Evolutionary conservation across 2,113 vertebrate genomes (phyloP).

Genomic region (Gnathonemus longibarbis): DNA sequence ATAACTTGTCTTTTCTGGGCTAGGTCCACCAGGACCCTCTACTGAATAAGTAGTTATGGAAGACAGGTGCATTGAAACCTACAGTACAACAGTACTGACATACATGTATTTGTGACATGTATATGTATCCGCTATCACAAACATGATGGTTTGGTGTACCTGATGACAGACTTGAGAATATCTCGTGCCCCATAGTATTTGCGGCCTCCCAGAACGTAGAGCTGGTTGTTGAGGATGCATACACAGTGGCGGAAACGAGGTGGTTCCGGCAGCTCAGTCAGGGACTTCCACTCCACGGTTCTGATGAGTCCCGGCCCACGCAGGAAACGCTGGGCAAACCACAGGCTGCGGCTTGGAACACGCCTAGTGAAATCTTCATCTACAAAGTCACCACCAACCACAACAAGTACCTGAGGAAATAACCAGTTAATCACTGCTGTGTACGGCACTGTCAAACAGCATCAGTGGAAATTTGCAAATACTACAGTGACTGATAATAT

Average conservation of each 20-base stretch:
- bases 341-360: constrained; percentile 53
- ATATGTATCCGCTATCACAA: neutral
- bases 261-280: constrained; percentile 55
- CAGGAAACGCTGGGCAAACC: constrained; percentile 62
- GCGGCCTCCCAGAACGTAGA: constrained; percentile 70
- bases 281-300: constrained; percentile 58
- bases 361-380: constrained; percentile 50
- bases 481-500: neutral
- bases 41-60: neutral
- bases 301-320: constrained; percentile 59
- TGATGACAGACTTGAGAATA: constrained; percentile 63
- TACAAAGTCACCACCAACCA: constrained; percentile 65
- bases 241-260: constrained; percentile 66
- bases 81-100: neutral
- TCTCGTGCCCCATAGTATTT: constrained; percentile 59
- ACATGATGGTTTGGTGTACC: constrained; percentile 27
- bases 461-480: neutral
- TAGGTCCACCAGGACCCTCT: neutral
- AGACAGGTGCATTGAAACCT: neutral
- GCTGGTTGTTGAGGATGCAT: constrained; percentile 49
- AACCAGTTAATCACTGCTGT: neutral
- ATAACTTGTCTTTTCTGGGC: neutral
- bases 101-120: neutral
- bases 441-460: neutral
- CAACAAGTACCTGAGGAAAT: constrained; percentile 51